Evolutionary conservation across 2,113 vertebrate species (phyloP).

Genomic region (Potamarius usumacintae): DNA sequence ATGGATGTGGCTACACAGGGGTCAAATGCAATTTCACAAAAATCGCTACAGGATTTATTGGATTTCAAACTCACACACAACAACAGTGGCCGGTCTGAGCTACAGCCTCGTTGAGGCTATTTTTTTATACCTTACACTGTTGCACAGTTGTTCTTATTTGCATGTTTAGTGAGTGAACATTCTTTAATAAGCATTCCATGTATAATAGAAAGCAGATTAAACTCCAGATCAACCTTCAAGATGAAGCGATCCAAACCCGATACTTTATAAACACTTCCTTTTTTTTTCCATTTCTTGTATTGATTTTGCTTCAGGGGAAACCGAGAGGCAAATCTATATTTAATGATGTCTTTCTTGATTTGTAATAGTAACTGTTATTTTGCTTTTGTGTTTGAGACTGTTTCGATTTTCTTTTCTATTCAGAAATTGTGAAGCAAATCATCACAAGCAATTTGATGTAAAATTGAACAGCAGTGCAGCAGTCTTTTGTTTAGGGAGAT

Average conservation of each 20-base stretch:
- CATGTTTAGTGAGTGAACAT: neutral
- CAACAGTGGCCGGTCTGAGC: too few relatives aligned
- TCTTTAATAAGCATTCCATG: neutral
- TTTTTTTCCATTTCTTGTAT: neutral
- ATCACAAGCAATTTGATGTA: neutral
- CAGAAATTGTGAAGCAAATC: neutral
- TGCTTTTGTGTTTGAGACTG: neutral
- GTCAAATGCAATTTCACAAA: too few relatives aligned
- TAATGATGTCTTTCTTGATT: neutral
- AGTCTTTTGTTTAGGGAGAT: neutral
- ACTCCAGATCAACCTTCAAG: neutral
- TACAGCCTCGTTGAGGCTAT: too few relatives aligned
- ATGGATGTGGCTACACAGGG: too few relatives aligned
- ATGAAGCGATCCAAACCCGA: neutral
- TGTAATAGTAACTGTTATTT: neutral
- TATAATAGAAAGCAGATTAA: neutral
- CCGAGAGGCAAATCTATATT: neutral
- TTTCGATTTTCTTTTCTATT: neutral
- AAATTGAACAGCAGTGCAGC: neutral
- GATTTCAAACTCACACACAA: too few relatives aligned
- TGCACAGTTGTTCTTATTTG: neutral
- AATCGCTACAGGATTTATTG: too few relatives aligned
- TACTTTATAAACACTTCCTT: neutral
- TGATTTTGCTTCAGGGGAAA: slow-evolving; percentile 6
- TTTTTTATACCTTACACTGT: too few relatives aligned